Evolutionary conservation across 2,888 invertebrate genomes (phyloP).

Genomic region (Nymphalis urticae): DNA sequence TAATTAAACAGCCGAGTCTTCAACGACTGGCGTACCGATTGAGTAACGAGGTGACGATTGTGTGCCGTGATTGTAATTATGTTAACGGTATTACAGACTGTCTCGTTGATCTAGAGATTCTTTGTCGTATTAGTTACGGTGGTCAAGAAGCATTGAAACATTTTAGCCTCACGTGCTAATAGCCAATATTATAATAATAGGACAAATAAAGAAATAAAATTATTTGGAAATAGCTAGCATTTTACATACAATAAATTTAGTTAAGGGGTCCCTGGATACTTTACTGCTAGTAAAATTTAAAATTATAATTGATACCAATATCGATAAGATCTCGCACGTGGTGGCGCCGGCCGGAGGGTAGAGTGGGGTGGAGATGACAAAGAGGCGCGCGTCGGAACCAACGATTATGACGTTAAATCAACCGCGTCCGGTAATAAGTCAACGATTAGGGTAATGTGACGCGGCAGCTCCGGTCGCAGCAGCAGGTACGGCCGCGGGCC

Average conservation of each 20-base stretch:
- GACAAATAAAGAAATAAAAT: background rate
- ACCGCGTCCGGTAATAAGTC: constrained; percentile 52
- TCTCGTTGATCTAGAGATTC: background rate
- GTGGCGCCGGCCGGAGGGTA: background rate
- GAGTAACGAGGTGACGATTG: background rate
- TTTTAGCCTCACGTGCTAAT: too few species aligned
- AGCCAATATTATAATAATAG: too few species aligned
- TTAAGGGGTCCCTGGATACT: constrained; percentile 3
- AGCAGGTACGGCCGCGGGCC: background rate
- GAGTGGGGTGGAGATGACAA: constrained; percentile 43
- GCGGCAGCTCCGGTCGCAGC: background rate
- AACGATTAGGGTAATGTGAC: constrained; percentile 46
- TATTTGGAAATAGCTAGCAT: constrained; percentile 1
- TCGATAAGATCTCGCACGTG: constrained; percentile 28
- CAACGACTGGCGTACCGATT: background rate
- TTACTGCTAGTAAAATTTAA: constrained; percentile 6
- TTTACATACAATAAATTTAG: background rate
- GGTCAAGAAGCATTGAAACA: too few species aligned
- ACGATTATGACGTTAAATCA: constrained; percentile 50
- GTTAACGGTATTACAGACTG: background rate
- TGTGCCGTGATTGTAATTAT: background rate
- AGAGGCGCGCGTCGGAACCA: constrained; percentile 46
- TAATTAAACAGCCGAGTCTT: constrained; percentile 4
- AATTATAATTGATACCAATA: constrained; percentile 19
- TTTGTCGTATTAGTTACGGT: too few species aligned